phyloP scores from a whole-genome alignment of 92 coral and sea anemone species.

The Scolanthus callimorphus region DNA sequence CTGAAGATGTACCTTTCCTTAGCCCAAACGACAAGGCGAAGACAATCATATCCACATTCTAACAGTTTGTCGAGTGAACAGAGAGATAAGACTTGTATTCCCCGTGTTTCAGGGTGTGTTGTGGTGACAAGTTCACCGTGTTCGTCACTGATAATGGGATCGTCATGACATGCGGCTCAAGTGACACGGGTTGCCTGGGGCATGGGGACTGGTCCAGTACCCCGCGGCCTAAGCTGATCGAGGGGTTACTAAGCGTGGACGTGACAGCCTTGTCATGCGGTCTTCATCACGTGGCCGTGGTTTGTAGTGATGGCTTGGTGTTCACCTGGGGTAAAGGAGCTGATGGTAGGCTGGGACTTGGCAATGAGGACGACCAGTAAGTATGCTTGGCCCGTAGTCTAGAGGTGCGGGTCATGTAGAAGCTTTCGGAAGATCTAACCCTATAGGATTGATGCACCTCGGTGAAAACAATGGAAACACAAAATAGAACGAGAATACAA shows the following conservation, averaged over 20 bases:
- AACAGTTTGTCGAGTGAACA: too few species aligned
- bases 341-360: slow-evolving; percentile 96
- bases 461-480: too few species aligned
- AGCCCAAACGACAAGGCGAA: too few species aligned
- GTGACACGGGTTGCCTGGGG: slow-evolving; percentile 94
- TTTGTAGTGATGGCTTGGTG: slow-evolving; percentile 88
- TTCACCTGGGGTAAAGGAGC: slow-evolving; percentile 97
- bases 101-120: slow-evolving; percentile 57
- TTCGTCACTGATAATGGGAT: slow-evolving; percentile 97
- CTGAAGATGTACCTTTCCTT: too few species aligned
- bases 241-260: slow-evolving; percentile 89
- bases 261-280: slow-evolving; percentile 93
- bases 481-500: too few species aligned
- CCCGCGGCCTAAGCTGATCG: slow-evolving; percentile 95
- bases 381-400: too few species aligned
- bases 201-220: slow-evolving; percentile 91
- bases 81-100: too few species aligned
- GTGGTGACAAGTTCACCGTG: slow-evolving; percentile 91
- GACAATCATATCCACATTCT: too few species aligned
- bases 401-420: too few species aligned
- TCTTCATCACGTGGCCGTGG: slow-evolving; percentile 87
- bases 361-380: slow-evolving; percentile 88
- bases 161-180: slow-evolving; percentile 96
- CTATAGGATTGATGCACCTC: too few species aligned
- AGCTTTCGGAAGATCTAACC: too few species aligned